A percentile compares a stretch with the other conserved stretches of the same genome.
Conservation (phyloP, 2,888 invertebrate species). For the Phortica magna region DNA sequence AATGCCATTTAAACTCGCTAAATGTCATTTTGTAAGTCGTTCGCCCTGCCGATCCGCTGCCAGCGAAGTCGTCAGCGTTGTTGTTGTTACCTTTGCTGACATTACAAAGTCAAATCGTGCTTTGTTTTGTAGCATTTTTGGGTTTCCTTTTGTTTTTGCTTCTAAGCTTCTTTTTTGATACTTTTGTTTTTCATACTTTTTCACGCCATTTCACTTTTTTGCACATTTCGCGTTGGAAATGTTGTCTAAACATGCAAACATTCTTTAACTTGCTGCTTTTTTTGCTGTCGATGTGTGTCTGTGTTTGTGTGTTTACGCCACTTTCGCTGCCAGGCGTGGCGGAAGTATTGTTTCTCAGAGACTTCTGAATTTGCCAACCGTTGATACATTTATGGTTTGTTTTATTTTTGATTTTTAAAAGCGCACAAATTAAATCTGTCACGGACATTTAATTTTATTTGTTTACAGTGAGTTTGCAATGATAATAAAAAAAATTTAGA, state of each 20-base stretch:
- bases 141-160: neutral
- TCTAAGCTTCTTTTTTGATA: conserved; percentile 34
- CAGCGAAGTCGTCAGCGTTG: too few species aligned
- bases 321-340: too few species aligned
- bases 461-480: neutral
- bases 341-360: too few species aligned
- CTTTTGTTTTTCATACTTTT: conserved; percentile 62
- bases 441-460: neutral
- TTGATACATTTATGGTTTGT: too few species aligned
- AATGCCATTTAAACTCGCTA: conserved; percentile 67
- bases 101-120: conserved; percentile 15
- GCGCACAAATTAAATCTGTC: too few species aligned
- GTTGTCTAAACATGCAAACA: conserved; percentile 25
- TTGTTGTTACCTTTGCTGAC: neutral
- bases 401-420: too few species aligned
- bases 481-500: neutral
- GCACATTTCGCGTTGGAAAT: conserved; percentile 14
- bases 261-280: neutral
- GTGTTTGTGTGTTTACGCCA: too few species aligned
- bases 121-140: neutral
- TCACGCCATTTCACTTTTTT: conserved; percentile 68
- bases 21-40: conserved; percentile 1
- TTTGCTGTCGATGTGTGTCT: neutral
- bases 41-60: neutral
- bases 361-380: too few species aligned